These are phyloP conservation scores for Lithophane ornitopus DNA, from an alignment of 2,888 invertebrate species.

Conservation along the genomic window DNA sequence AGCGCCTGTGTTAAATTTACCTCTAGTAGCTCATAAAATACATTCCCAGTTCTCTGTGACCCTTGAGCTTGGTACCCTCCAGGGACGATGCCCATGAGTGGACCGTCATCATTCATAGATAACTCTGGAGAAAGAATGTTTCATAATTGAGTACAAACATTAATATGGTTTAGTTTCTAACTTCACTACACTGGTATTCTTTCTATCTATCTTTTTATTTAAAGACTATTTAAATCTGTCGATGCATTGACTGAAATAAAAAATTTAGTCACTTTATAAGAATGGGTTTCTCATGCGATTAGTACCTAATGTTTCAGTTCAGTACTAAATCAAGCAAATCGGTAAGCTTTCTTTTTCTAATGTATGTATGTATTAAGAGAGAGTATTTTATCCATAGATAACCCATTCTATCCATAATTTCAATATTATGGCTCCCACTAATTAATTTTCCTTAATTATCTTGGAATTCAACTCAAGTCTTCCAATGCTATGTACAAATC, in stretches of 20 bases:
- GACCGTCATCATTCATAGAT: slow-evolving; percentile 44
- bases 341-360: background rate
- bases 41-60: slow-evolving; percentile 45
- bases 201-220: too few species aligned
- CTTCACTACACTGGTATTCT: too few species aligned
- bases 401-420: too few species aligned
- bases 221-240: background rate
- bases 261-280: background rate
- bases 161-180: background rate
- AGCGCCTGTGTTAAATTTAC: too few species aligned
- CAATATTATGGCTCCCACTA: background rate
- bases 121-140: slow-evolving; percentile 49
- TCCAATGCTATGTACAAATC: background rate
- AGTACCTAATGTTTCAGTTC: too few species aligned
- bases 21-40: slow-evolving; percentile 46
- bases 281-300: too few species aligned
- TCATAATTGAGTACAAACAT: background rate
- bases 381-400: background rate
- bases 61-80: slow-evolving; percentile 71
- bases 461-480: background rate
- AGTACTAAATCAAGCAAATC: background rate
- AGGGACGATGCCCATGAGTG: slow-evolving; percentile 60
- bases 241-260: background rate
- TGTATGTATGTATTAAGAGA: background rate
- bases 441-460: background rate